A percentile compares a stretch with the other conserved stretches of the same genome.
These are phyloP conservation scores for Leptestheria dahalacensis DNA, from an alignment of 1,140 invertebrate species.

Conservation along the genomic window DNA sequence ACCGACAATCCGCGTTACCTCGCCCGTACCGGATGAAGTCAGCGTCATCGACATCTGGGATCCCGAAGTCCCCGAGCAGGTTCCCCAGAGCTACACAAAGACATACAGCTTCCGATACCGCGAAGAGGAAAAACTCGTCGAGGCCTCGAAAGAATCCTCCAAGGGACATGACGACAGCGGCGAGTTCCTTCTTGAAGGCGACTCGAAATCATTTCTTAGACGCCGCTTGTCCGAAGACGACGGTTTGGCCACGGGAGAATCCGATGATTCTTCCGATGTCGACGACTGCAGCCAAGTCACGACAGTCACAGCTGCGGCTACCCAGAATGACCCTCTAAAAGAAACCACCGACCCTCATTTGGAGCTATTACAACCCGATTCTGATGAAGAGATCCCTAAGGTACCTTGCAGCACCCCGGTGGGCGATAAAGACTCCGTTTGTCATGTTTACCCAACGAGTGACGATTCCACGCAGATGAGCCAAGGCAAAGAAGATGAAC, in stretches of 20 bases:
- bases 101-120: constrained; percentile 13
- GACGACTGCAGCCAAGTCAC: constrained; percentile 3
- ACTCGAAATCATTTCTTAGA: not conserved
- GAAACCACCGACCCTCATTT: not conserved
- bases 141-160: not conserved
- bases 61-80: constrained; percentile 7
- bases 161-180: not conserved
- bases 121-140: constrained; percentile 5
- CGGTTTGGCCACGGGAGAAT: constrained; percentile 3
- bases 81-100: not conserved
- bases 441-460: not conserved
- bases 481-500: not conserved
- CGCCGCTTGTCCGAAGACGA: constrained; percentile 1
- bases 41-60: constrained; percentile 14
- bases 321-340: not conserved
- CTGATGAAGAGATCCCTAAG: not conserved
- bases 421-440: not conserved
- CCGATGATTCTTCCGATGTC: constrained; percentile 6
- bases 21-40: constrained; percentile 11
- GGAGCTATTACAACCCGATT: not conserved
- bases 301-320: not conserved
- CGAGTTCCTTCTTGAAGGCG: not conserved
- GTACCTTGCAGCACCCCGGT: not conserved
- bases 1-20: constrained; percentile 14
- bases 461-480: not conserved